A percentile compares a stretch with the other conserved stretches of the same genome.
Conservation (phyloP, 2,888 invertebrate genomes). For the Mechanitis mazaeus region DNA sequence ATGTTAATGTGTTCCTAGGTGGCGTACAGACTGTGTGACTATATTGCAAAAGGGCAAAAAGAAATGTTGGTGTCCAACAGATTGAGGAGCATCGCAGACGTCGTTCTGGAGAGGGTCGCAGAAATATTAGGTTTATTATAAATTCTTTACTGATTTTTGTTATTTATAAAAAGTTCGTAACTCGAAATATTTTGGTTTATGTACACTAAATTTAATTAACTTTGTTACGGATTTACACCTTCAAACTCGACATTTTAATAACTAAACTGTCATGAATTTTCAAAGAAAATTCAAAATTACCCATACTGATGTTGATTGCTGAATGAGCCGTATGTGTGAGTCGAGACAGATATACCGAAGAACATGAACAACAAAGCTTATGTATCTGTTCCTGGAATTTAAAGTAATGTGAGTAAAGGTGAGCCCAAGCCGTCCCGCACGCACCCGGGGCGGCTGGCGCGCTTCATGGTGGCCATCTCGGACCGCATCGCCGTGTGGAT, state of each 20-base stretch:
- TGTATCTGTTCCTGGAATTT: not conserved
- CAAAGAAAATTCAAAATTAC: too few species aligned
- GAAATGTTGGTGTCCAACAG: slow-evolving; percentile 76
- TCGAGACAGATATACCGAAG: too few species aligned
- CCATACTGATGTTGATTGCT: too few species aligned
- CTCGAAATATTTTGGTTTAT: too few species aligned
- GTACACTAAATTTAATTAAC: too few species aligned
- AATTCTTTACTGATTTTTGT: not conserved
- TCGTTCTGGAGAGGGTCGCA: slow-evolving; percentile 74
- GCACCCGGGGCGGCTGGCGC: slow-evolving; percentile 61
- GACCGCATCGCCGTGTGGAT: slow-evolving; percentile 73
- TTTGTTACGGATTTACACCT: too few species aligned
- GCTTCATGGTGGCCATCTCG: slow-evolving; percentile 74
- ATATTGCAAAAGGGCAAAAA: slow-evolving; percentile 65
- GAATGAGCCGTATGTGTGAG: too few species aligned
- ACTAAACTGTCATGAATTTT: too few species aligned
- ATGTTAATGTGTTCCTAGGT: slow-evolving; percentile 42
- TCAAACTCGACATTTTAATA: too few species aligned
- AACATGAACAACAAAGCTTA: too few species aligned
- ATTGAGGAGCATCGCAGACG: slow-evolving; percentile 75
- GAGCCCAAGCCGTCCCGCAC: slow-evolving; percentile 66
- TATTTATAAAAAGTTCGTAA: too few species aligned
- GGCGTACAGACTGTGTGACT: slow-evolving; percentile 68
- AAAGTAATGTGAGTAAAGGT: slow-evolving; percentile 37
- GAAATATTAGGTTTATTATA: slow-evolving; percentile 62